phyloP scores from a whole-genome alignment of 2,888 invertebrate genomes.

The Phengaris alcon region DNA sequence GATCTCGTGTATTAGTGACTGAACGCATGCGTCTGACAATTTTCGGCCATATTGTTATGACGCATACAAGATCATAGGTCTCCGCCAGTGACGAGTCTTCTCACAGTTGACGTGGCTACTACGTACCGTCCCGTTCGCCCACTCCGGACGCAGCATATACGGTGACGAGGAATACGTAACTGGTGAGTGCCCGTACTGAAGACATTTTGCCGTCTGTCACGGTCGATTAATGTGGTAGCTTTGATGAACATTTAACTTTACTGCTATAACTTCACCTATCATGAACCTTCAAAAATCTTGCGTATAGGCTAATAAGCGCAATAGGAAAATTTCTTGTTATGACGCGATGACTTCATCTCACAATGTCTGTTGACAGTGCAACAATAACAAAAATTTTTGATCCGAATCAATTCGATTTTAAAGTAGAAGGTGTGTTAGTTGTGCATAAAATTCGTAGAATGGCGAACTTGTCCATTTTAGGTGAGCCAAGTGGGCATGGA shows the following conservation, averaged over 20 bases:
- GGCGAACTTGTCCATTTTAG: conserved; percentile 81
- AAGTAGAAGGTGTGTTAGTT: conserved; percentile 49
- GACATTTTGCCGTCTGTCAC: conserved; percentile 77
- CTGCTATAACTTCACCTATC: conserved; percentile 44
- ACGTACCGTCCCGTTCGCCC: conserved; percentile 95
- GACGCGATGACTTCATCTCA: conserved; percentile 71
- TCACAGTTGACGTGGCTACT: conserved; percentile 94
- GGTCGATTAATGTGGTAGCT: conserved; percentile 69
- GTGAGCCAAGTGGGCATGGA: conserved; percentile 87
- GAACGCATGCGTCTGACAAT: conserved; percentile 74
- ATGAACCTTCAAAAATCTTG: conserved; percentile 53
- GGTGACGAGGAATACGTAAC: conserved; percentile 97
- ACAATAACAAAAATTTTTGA: conserved; percentile 57
- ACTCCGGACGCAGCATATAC: conserved; percentile 95
- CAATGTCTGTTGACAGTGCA: conserved; percentile 47
- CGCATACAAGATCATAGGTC: conserved; percentile 86
- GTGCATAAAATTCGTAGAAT: conserved; percentile 68
- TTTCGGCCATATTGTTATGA: conserved; percentile 86
- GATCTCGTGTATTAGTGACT: background rate
- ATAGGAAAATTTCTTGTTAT: conserved; percentile 68
- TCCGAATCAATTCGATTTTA: conserved; percentile 45
- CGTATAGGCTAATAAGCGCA: conserved; percentile 64
- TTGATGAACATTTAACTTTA: conserved; percentile 59
- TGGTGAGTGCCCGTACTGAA: conserved; percentile 86
- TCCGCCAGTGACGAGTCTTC: conserved; percentile 91